Percentiles rank a stretch among this genome's conserved stretches.
Conservation (phyloP, 1,140 invertebrate species). For the Drosophila virilis region DNA sequence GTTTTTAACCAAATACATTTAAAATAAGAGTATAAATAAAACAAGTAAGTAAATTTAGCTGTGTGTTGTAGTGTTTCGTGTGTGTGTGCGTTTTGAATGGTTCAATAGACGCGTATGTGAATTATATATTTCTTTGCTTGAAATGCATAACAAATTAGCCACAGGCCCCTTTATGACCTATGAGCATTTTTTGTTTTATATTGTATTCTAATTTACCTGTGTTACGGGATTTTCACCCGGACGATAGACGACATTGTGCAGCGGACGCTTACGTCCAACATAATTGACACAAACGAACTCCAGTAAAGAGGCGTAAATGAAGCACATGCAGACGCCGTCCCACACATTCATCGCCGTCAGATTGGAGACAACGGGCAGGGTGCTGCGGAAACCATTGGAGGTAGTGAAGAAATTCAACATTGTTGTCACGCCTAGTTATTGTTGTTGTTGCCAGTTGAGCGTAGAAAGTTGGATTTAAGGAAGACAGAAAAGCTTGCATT, state of each 20-base stretch:
- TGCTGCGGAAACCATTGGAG: conserved; percentile 94
- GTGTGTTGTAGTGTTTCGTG: conserved; percentile 40
- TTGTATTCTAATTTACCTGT: conserved; percentile 88
- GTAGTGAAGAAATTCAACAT: conserved; percentile 99
- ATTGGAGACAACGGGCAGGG: conserved; percentile 96
- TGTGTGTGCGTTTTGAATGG: conserved; percentile 37
- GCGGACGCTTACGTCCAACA: conserved; percentile 94
- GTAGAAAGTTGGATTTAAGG: background rate
- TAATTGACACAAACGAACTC: conserved; percentile 98
- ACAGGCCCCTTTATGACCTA: background rate
- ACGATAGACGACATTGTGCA: conserved; percentile 94
- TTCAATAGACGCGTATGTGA: conserved; percentile 56
- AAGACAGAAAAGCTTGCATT: conserved; percentile 56
- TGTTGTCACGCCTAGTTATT: conserved; percentile 92
- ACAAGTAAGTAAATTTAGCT: background rate
- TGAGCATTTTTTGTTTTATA: conserved; percentile 9
- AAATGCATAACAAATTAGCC: conserved; percentile 60
- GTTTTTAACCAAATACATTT: too few relatives aligned
- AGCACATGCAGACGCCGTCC: conserved; percentile 98
- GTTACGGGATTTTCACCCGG: conserved; percentile 95
- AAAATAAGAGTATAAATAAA: too few relatives aligned
- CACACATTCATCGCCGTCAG: conserved; percentile 97
- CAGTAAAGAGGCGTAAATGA: conserved; percentile 96
- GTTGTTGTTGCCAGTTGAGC: conserved; percentile 25
- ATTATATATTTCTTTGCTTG: conserved; percentile 61